Evolutionary conservation across 2,797 vertebrate genomes (phyloP), one percentile per base, ranked within the genome.

Genomic region (Pitangus sulphuratus): DNA sequence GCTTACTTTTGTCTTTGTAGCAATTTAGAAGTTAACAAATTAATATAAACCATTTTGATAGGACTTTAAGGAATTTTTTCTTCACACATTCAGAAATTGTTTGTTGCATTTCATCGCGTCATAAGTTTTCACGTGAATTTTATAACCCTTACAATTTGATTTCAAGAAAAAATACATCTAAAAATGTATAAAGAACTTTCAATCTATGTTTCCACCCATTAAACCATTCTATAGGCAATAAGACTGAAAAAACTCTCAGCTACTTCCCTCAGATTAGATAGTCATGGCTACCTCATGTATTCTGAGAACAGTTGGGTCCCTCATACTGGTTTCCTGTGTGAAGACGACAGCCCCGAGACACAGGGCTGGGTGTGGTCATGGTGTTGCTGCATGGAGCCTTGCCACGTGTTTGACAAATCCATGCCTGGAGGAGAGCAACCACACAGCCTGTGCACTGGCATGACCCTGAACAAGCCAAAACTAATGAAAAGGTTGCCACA

Each of bases 251-350:
- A 78, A 30, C 20, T 7, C 39, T 50, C 64, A 84, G 8, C 25
- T 64, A 3, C 11, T 80, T 62, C 24, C 24, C 35, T 54, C 15
- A 30, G 56, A 12, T 16, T 33, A 70, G 42, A 28, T 6, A 54
- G 57, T 57, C 39, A 8, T 6, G 50, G 19, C 31, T 2, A 2
- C 12, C 8, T 19, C 0, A 0, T 47, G 11, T 11, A 8, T 12
- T 35, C 40, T 75, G n/a, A 53, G 65, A 61, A 54, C 0, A 3
- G 3, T 4, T 17, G 50, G 10, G n/a, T 47, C 28, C 39, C 25
- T 70, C 28, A 6, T 9, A 18, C 3, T 13, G 18, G 13, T 70
- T 74, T 51, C 22, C 56, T 9, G 9, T 6, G n/a, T 54, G 69
- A 87, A 62, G 57, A 17, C 3, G 7, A 37, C 26, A 78, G 37